Base-by-base conservation (phyloP, 2,113 vertebrate genomes). In the Austrofundulus limnaeus region DNA sequence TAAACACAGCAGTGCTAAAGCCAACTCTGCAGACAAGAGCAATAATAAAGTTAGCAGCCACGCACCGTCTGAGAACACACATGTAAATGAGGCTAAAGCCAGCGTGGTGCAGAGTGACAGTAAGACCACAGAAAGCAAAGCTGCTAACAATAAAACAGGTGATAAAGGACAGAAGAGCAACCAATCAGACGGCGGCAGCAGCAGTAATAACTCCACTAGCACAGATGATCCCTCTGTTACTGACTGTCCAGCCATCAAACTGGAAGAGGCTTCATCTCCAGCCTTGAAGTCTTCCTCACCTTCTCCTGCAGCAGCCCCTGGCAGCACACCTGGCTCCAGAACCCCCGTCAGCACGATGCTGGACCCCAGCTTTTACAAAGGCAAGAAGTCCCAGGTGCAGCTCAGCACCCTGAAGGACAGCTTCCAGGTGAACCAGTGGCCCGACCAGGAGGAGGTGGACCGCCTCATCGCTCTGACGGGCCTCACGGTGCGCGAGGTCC, bases 341-440 rank as follows among this genome's bases (percentile, higher is more conserved):
- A 83, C 81, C 53, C 87, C 80, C 75, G 87, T 2, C 65, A 94
- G 69, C 28, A 80, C 91, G 4, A 90, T 95, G 77, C 89, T 96
- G 4, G 97, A 99, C 70, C 89, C 94, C 52, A 94, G 82, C 3
- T 91, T 94, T 57, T 96, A 92, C 88, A 96, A 97, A 77, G 94
- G 94, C 66, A 99, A 99, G 85, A 99, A 99, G 77, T 98, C 97
- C n/a, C 95, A 96, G 0, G 95, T 94, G 75, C 97, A 98, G 89
- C 93, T 99, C 38, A 92, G 78, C 0, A 92, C 95, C 8, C 89
- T 99, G 64, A 99, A 99, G 84, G 93, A 94, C 52, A 99, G 97
- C 77, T 99, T 98, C 83, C 92, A 87, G 62, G 76, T 80, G 59
- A 94, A 88, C 75, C 97, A 98, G 85, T 99, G 98, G 78, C 97